Evolutionary conservation across 2,797 vertebrate genomes (phyloP).

Genomic region (Enoplosus armatus): DNA sequence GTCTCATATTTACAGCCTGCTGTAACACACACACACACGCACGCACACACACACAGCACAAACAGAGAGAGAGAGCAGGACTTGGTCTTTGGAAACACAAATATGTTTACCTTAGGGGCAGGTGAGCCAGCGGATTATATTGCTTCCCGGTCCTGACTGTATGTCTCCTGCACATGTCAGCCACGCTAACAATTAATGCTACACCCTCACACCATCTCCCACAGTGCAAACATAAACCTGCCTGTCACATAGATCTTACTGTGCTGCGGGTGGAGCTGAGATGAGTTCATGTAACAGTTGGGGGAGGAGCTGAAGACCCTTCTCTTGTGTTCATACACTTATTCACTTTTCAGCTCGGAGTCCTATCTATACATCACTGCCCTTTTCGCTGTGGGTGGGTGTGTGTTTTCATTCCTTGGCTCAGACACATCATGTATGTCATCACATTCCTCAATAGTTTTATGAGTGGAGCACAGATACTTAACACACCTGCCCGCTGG

Average conservation of each 20-base stretch:
- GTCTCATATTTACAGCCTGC: slow-evolving; percentile 13
- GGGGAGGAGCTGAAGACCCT: slow-evolving; percentile 11
- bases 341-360: slow-evolving; percentile 22
- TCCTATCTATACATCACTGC: slow-evolving; percentile 14
- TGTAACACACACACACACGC: slow-evolving; percentile 27
- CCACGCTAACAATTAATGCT: slow-evolving; percentile 10
- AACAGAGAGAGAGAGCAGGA: slow-evolving; percentile 28
- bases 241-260: slow-evolving; percentile 30
- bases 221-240: slow-evolving; percentile 49
- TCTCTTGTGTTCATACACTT: slow-evolving; percentile 14
- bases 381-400: background rate
- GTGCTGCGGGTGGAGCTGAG: slow-evolving; percentile 42
- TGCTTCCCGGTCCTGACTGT: slow-evolving; percentile 17
- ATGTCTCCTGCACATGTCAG: slow-evolving; percentile 14
- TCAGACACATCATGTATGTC: slow-evolving; percentile 22
- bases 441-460: slow-evolving; percentile 54
- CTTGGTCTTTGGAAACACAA: slow-evolving; percentile 10
- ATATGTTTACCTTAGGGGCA: slow-evolving; percentile 71
- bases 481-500: slow-evolving; percentile 38
- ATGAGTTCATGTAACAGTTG: slow-evolving; percentile 10
- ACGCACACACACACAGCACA: slow-evolving; percentile 22
- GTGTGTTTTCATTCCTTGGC: slow-evolving; percentile 49
- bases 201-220: slow-evolving; percentile 16
- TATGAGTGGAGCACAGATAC: background rate
- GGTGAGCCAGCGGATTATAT: slow-evolving; percentile 61